Evolutionary conservation across 2,113 vertebrate genomes (phyloP), one percentile per base, ranked within the genome.

Genomic region (Prunella himalayana): DNA sequence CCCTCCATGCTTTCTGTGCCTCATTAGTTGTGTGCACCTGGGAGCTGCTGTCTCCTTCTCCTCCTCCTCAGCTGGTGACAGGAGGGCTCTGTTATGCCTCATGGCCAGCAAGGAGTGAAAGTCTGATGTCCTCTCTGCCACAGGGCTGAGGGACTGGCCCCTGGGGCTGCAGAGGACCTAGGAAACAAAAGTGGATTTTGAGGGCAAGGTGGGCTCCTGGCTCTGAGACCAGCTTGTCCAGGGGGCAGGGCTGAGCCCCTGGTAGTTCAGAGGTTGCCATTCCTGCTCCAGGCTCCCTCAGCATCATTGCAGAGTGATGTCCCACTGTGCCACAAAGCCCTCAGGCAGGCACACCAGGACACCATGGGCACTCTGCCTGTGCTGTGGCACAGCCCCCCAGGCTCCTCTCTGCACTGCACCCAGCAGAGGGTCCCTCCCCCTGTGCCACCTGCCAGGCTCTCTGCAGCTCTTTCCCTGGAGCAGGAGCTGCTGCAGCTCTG

Each of bases 361-460:
- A 60, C 42, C 0, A 0, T 2, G 44, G 15, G 1, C 51, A 28
- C 39, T 12, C 9, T 76, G 24, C 21, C 44, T 22, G 35, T 33
- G 79, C 41, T 3, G 0, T 4, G 79, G 49, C 72, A 85, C 25
- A 85, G n/a, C 51, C 8, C 10, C 27, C 51, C 44, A 6, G n/a
- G 6, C 14, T 35, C 27, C 21, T 47, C 30, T 79, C n/a, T 23
- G 37, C 37, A 37, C 37, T 2, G 22, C 31, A 19, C 13, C 19
- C 6, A 13, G 37, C 56, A 73, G 44, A 70, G 31, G 39, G 23
- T 57, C 42, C 24, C n/a, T 75, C 47, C 28, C 23, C 11, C n/a
- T 1, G 0, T 60, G 68, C 31, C 68, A 19, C 41, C 41, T 65
- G 24, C 42, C 37, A 20, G 16, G 47, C 27, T 37, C 21, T 17